A percentile compares a stretch with the other conserved stretches of the same genome.
These are phyloP conservation scores for Rhinichthys osculus DNA, from an alignment of 2,797 vertebrate species.

Conservation along the genomic window DNA sequence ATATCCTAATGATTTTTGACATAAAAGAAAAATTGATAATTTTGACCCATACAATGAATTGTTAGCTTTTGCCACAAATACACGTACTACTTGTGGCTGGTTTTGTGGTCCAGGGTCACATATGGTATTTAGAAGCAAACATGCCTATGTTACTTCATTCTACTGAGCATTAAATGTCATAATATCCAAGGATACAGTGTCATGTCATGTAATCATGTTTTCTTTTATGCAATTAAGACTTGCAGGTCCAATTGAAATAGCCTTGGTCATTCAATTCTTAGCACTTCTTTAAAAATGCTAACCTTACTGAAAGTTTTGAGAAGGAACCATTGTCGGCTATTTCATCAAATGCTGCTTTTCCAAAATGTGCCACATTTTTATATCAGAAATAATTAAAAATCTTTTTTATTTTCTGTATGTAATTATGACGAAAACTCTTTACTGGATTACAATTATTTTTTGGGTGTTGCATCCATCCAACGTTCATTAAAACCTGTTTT, in stretches of 20 bases:
- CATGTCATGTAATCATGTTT: background rate
- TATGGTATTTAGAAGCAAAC: background rate
- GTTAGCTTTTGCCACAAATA: too few species aligned
- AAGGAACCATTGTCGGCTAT: constrained; percentile 15
- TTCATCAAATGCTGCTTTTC: constrained; percentile 57
- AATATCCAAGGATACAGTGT: background rate
- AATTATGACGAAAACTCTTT: constrained; percentile 16
- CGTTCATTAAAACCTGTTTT: constrained; percentile 1
- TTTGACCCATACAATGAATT: too few species aligned
- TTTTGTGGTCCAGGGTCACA: background rate
- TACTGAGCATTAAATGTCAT: constrained; percentile 23
- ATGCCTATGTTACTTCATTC: background rate
- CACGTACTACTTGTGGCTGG: too few species aligned
- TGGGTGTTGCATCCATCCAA: constrained; percentile 41
- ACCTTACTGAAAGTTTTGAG: background rate
- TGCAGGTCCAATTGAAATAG: background rate
- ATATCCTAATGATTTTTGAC: too few species aligned
- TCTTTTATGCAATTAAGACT: background rate
- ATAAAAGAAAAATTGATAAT: too few species aligned
- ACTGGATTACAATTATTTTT: constrained; percentile 21
- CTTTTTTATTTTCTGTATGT: constrained; percentile 23
- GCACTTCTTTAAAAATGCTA: constrained; percentile 21
- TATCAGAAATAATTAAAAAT: constrained; percentile 35
- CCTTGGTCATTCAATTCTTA: constrained; percentile 8
- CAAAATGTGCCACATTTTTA: constrained; percentile 63